Evolutionary conservation across 1,140 invertebrate genomes (phyloP).

Genomic region (Lepidostoma basale): DNA sequence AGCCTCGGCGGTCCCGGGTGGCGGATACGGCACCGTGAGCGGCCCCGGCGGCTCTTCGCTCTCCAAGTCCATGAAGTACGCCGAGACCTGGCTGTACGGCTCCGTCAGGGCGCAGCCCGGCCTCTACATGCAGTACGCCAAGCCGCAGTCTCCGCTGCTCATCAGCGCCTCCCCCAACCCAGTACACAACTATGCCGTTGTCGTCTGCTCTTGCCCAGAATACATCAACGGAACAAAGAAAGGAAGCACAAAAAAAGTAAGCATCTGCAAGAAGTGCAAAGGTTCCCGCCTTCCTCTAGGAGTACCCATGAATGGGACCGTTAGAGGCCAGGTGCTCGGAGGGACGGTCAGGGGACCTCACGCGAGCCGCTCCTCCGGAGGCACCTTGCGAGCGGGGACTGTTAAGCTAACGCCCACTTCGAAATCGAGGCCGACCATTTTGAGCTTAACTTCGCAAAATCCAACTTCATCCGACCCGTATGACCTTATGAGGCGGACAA

Average conservation of each 20-base stretch:
- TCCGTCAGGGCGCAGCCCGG: slow-evolving; percentile 67
- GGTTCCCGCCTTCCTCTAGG: slow-evolving; percentile 70
- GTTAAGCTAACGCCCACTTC: slow-evolving; percentile 62
- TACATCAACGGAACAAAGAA: slow-evolving; percentile 76
- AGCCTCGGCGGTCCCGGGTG: neutral
- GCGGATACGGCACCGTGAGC: slow-evolving; percentile 58
- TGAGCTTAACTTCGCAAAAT: slow-evolving; percentile 60
- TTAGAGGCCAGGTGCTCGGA: slow-evolving; percentile 61
- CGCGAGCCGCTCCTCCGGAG: slow-evolving; percentile 53
- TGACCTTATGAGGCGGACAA: slow-evolving; percentile 77
- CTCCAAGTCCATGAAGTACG: slow-evolving; percentile 82
- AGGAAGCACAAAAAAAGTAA: slow-evolving; percentile 69
- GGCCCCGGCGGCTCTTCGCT: slow-evolving; percentile 64
- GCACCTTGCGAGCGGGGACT: slow-evolving; percentile 63
- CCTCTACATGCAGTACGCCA: slow-evolving; percentile 60
- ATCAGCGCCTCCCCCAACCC: slow-evolving; percentile 60
- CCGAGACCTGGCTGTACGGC: slow-evolving; percentile 81
- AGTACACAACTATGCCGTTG: slow-evolving; percentile 66
- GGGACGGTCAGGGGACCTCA: slow-evolving; percentile 63
- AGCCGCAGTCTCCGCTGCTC: slow-evolving; percentile 62
- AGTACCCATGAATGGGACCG: slow-evolving; percentile 65
- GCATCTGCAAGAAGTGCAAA: slow-evolving; percentile 79
- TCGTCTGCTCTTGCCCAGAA: slow-evolving; percentile 77
- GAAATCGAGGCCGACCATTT: slow-evolving; percentile 67
- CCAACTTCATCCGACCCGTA: slow-evolving; percentile 70